These are phyloP conservation scores for Cheumatopsyche charites DNA, from an alignment of 1,140 invertebrate species.

Conservation along the genomic window DNA sequence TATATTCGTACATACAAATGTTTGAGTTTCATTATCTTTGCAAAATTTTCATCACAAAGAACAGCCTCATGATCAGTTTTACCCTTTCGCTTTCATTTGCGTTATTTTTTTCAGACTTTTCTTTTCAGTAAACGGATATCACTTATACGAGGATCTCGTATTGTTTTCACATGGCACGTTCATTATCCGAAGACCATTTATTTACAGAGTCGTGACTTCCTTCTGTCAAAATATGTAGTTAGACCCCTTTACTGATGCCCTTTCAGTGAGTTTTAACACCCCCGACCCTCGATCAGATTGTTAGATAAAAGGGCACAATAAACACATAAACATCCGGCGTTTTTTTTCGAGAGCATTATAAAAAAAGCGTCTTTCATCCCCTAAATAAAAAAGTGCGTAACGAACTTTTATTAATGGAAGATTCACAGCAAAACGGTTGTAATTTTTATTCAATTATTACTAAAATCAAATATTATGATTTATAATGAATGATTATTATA, in stretches of 20 bases:
- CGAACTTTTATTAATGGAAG: neutral
- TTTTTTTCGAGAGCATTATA: slow-evolving; percentile 10
- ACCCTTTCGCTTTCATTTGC: neutral
- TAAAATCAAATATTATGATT: too few species aligned
- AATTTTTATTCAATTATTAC: too few species aligned
- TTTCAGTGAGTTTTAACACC: slow-evolving; percentile 15
- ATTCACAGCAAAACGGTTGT: too few species aligned
- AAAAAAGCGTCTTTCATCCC: slow-evolving; percentile 31
- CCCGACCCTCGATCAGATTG: neutral
- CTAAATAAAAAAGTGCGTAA: slow-evolving; percentile 32
- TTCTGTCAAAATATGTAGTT: slow-evolving; percentile 40
- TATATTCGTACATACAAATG: too few species aligned
- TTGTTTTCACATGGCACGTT: slow-evolving; percentile 9
- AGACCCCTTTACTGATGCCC: slow-evolving; percentile 11
- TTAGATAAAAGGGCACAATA: slow-evolving; percentile 33
- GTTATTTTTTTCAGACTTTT: neutral
- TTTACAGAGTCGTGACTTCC: slow-evolving; percentile 28
- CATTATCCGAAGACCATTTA: slow-evolving; percentile 18
- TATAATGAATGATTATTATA: too few species aligned
- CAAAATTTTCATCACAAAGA: too few species aligned
- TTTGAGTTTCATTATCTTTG: too few species aligned
- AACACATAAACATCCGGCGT: slow-evolving; percentile 33
- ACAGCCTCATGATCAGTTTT: neutral
- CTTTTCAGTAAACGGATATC: slow-evolving; percentile 36
- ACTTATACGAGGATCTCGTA: slow-evolving; percentile 16